These are phyloP conservation scores for Patella depressa DNA, from an alignment of 2,888 invertebrate species.

Conservation along the genomic window DNA sequence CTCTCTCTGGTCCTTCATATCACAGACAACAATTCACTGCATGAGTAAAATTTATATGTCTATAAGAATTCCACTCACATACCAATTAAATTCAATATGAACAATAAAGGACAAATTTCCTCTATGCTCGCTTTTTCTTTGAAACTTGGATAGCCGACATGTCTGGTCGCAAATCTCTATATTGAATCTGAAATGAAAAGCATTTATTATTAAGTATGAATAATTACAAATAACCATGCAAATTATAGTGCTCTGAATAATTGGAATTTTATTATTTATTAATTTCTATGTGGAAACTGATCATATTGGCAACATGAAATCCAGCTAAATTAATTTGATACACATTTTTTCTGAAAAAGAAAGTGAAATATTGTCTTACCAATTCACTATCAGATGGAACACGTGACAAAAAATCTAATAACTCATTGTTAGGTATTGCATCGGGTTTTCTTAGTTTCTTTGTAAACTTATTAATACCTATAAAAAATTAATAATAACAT, in stretches of 20 bases:
- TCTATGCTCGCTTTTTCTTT: conserved; percentile 52
- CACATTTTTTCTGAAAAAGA: neutral
- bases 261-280: neutral
- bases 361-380: conserved; percentile 73
- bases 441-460: conserved; percentile 92
- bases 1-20: too few relatives aligned
- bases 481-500: conserved; percentile 24
- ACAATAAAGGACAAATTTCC: neutral
- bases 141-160: conserved; percentile 41
- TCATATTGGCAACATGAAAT: too few relatives aligned
- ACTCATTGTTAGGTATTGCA: conserved; percentile 96
- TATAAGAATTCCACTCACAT: too few relatives aligned
- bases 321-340: too few relatives aligned
- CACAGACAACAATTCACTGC: too few relatives aligned
- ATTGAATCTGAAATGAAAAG: conserved; percentile 49
- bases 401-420: conserved; percentile 92
- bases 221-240: too few relatives aligned
- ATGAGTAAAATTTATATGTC: too few relatives aligned
- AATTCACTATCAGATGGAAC: conserved; percentile 94
- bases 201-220: too few relatives aligned
- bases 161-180: conserved; percentile 57
- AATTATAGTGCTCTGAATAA: too few relatives aligned
- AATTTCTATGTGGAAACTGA: too few relatives aligned
- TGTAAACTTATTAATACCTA: conserved; percentile 90
- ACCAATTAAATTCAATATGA: too few relatives aligned